Base-by-base conservation (phyloP, 1,140 invertebrate species). In the Drosophila yakuba region DNA sequence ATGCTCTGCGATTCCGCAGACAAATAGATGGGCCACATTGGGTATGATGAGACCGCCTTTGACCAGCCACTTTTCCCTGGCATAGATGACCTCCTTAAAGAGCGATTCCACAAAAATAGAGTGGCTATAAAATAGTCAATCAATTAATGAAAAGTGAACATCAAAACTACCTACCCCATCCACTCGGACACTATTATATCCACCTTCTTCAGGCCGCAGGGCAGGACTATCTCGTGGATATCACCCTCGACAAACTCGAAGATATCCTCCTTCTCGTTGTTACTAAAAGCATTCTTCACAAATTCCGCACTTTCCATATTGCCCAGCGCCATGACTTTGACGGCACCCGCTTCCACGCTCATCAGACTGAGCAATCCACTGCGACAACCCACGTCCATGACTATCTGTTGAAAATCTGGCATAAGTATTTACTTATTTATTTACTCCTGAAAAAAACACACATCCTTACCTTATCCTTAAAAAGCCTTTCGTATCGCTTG, bases 101-200 rank as follows among this genome's bases (percentile, higher is more conserved):
- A 80, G 62, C 0, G 80, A 84, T 4, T 85, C 81, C 1, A 74
- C 73, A 12, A 73, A 80, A 2, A 85, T 12, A 1, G 77, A 60
- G 32, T 77, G 55, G 0, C 80, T 83, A 20, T 11, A 28, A 20
- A 36, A 15, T 11, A 15, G 20, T 6, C 14, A 3, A 12, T 14
- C 11, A 43, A 4, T 35, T 10, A 6, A 6, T n/a, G 15, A 14
- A 4, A 28, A 23, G 20, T 4, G 17, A 10, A 35, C 20, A 11
- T 20, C 32, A 15, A 3, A 41, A 38, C n/a, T 43, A 68, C 52
- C 2, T 25, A 79, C 80, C 80, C 80, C 38, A 80, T 60, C 80
- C 80, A 83, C 44, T 83, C 80, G 2, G 80, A 83, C 7, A 83
- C 76, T 32, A 83, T 84, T 7, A 83, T 57, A 36, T 83, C 80